Percentiles rank a stretch among this genome's conserved stretches.
Evolutionary conservation across 2,797 vertebrate genomes (phyloP).

Genomic region (Odontamblyopus rebecca): DNA sequence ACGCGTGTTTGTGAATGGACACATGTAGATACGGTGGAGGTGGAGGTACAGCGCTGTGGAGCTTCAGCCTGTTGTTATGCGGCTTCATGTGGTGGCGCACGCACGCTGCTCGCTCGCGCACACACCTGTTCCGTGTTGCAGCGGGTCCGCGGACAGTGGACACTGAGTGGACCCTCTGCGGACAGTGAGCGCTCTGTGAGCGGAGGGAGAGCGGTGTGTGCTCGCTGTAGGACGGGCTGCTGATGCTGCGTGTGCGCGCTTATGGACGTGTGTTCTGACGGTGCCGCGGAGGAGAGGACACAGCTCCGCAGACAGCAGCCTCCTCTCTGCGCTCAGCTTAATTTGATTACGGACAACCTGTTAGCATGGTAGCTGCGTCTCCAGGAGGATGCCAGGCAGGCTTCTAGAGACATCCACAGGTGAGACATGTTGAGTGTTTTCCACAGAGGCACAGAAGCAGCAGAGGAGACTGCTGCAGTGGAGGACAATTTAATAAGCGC

Average conservation of each 20-base stretch:
- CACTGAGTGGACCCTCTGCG: too few species aligned
- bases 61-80: slow-evolving; percentile 10
- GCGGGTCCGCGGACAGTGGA: slow-evolving; percentile 31
- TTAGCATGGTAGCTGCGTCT: slow-evolving; percentile 8
- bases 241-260: not conserved
- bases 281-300: slow-evolving; percentile 2
- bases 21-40: not conserved
- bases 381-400: not conserved
- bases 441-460: not conserved
- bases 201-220: not conserved
- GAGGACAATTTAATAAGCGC: slow-evolving; percentile 7
- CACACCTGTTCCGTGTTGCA: slow-evolving; percentile 76
- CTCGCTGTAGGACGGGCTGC: not conserved
- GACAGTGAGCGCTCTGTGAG: not conserved
- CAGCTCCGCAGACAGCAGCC: slow-evolving; percentile 3
- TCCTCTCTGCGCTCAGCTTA: slow-evolving; percentile 1
- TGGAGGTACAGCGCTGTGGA: not conserved
- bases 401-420: slow-evolving; percentile 3
- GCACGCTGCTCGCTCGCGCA: slow-evolving; percentile 34
- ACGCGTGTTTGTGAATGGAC: slow-evolving; percentile 10
- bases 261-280: not conserved
- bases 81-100: slow-evolving; percentile 12
- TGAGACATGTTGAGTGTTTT: too few species aligned
- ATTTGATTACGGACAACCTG: slow-evolving; percentile 11
- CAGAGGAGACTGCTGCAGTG: slow-evolving; percentile 4